Percentiles rank a stretch among this genome's conserved stretches.
These are phyloP conservation scores for Micropoecilia bifurca DNA, from an alignment of 2,797 vertebrate genomes.

Conservation along the genomic window DNA sequence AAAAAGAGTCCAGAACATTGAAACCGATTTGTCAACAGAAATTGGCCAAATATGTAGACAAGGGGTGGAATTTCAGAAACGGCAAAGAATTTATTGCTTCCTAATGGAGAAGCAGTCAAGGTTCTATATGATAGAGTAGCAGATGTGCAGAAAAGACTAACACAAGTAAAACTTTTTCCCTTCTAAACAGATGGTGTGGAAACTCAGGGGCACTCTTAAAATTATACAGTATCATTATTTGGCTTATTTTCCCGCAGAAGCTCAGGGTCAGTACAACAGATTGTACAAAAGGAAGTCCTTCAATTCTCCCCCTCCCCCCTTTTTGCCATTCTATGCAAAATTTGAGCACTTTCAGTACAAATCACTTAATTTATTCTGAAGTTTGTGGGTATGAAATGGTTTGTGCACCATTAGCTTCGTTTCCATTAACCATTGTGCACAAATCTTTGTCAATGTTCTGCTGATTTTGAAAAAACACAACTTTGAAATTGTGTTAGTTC, in stretches of 20 bases:
- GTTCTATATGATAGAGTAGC: neutral
- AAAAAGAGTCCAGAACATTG: neutral
- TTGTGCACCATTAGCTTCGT: neutral
- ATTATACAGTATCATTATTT: neutral
- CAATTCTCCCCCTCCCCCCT: fast-evolving
- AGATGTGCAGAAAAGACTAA: neutral
- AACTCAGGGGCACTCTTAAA: neutral
- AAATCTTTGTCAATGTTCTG: too few relatives aligned
- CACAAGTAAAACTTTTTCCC: neutral
- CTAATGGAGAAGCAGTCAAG: neutral
- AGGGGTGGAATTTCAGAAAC: too few relatives aligned
- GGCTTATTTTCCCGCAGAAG: neutral
- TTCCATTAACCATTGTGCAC: too few relatives aligned
- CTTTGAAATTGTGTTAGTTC: too few relatives aligned
- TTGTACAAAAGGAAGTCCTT: neutral
- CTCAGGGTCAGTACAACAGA: neutral
- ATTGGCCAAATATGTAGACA: neutral
- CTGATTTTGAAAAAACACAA: too few relatives aligned
- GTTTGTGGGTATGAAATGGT: neutral
- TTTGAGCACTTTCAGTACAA: neutral
- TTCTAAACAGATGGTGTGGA: neutral
- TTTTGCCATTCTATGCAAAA: neutral
- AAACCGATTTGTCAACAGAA: too few relatives aligned
- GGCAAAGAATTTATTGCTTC: neutral
- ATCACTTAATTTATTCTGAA: neutral